Evolutionary conservation across 2,888 invertebrate species (phyloP), one percentile per base, ranked within the genome.

Genomic region (Dyspetes luteomarginatus): DNA sequence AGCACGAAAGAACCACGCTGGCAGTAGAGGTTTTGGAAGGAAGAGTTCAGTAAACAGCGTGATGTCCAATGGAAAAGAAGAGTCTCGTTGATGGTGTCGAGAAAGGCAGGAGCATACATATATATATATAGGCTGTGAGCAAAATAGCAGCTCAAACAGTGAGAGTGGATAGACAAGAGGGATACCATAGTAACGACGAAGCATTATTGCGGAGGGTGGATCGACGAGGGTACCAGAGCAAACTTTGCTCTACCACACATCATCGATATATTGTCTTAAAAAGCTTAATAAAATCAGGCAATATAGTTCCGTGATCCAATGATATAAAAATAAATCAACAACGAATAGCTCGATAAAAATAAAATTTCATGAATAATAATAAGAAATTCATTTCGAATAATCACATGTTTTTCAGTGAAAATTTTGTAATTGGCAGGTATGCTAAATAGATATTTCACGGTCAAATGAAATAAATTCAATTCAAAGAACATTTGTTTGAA

Each of bases 11-110:
- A 76, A 58, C 43, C 48, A 12, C 12, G 36, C 36, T 64, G 74
- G 78, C 43, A 78, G 79, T 68, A 48, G 15, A 67, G 69, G 78
- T 84, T 67, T 81, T 80, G 81, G 73, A 69, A 58, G 58, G 69
- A 73, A 88, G 87, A 86, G 85, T 87, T 89, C 83, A 81, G 87
- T 89, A 89, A 89, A 89, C 86, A 89, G 78, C 80, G 78, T 65
- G 82, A 84, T 82, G 84, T 79, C 83, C 84, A 85, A 86, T 87
- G 85, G 85, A 88, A 84, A 84, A 83, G 83, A 85, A 86, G 83
- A 65, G 64, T 69, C 56, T 69, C 36, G 41, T 50, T 65, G 74
- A 69, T 75, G 64, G 56, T 65, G 69, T 71, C 58, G 62, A 41
- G 55, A 69, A 69, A 4, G 4, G 19, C 5, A 36, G 62, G 58